Conservation (phyloP, 2,113 vertebrate species). For the Megaceryle torquata region DNA sequence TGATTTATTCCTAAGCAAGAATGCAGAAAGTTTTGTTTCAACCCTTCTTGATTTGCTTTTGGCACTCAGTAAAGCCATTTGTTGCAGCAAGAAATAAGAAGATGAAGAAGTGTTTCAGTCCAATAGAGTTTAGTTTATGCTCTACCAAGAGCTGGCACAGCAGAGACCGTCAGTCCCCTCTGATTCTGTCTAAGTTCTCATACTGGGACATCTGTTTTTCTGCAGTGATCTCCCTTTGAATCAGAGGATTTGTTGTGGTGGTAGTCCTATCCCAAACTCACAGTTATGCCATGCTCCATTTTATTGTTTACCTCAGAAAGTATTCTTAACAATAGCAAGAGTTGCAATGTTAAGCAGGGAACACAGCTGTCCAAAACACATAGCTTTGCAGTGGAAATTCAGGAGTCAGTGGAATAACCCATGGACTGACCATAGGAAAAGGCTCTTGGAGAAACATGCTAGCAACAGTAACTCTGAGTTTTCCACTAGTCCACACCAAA, state of each 20-base stretch:
- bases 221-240: not conserved
- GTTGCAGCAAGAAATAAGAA: not conserved
- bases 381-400: not conserved
- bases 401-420: not conserved
- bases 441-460: not conserved
- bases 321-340: not conserved
- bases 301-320: not conserved
- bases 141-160: not conserved
- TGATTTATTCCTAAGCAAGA: not conserved
- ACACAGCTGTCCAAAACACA: not conserved
- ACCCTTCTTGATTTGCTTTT: not conserved
- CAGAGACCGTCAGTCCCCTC: not conserved
- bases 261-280: not conserved
- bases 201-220: not conserved
- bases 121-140: not conserved
- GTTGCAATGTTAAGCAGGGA: not conserved
- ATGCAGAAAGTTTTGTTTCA: not conserved
- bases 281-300: not conserved
- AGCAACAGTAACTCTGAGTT: not conserved
- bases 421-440: not conserved
- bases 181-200: not conserved
- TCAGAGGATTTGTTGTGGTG: not conserved
- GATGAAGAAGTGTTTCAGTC: not conserved
- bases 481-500: not conserved
- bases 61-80: not conserved